phyloP scores from a whole-genome alignment of 1,140 invertebrate species.

The Drosophila repleta region DNA sequence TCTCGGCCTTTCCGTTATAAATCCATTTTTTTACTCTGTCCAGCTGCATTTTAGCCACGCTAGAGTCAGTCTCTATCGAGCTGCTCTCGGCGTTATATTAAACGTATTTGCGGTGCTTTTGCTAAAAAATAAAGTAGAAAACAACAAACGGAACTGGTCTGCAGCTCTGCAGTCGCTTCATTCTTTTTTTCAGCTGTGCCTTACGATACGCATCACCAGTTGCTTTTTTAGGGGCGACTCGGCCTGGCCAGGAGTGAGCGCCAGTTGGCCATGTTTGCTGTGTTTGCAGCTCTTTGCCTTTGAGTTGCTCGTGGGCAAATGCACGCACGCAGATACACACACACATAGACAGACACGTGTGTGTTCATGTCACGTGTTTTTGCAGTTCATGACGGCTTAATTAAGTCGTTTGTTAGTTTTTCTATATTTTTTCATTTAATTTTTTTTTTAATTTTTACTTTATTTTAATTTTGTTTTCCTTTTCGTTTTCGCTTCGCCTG shows the following conservation, averaged over 20 bases:
- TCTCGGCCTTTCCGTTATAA: too few relatives aligned
- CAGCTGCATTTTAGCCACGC: not conserved
- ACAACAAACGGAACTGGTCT: constrained; percentile 12
- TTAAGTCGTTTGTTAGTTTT: constrained; percentile 59
- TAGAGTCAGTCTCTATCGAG: constrained; percentile 9
- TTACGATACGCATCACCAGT: constrained; percentile 60
- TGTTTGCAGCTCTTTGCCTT: constrained; percentile 58
- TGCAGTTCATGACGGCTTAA: constrained; percentile 69
- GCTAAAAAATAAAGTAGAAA: constrained; percentile 4
- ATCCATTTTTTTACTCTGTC: too few relatives aligned
- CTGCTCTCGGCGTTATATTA: constrained; percentile 16
- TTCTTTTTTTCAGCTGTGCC: constrained; percentile 28
- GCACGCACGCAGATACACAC: constrained; percentile 7
- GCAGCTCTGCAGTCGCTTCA: constrained; percentile 7
- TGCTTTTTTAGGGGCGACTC: too few relatives aligned
- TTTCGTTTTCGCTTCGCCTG: constrained; percentile 1
- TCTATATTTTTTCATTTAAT: constrained; percentile 12
- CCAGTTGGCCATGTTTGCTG: constrained; percentile 41
- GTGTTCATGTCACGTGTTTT: constrained; percentile 60
- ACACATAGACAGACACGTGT: constrained; percentile 2
- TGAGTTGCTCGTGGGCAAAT: constrained; percentile 46
- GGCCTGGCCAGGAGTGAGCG: not conserved
- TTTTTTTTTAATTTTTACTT: not conserved
- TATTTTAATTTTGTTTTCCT: too few relatives aligned
- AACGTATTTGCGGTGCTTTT: constrained; percentile 37